Evolutionary conservation across 2,888 invertebrate species (phyloP), one percentile per base, ranked within the genome.

Genomic region (Drosophila falleni): DNA sequence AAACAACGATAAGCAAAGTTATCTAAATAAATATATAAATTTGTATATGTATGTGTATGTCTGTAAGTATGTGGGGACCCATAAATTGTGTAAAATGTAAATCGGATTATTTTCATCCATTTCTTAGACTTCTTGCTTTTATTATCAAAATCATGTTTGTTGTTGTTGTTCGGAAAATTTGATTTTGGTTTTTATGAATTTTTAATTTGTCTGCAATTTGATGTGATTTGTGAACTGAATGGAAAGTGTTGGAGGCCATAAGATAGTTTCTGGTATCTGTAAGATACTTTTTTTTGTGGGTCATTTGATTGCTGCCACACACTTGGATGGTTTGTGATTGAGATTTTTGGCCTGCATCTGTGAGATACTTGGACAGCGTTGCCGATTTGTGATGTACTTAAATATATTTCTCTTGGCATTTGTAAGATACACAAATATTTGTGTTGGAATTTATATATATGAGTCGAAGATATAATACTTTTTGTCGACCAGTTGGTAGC

Each of bases 11-110:
- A 71, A 71, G 69, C 63, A 49, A 58, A 87, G 85, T 55, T 87
- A 82, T 81, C 79, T 61, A 85, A 85, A 82, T 67, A 87, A 76
- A 85, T 85, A 56, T 46, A 84, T 81, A 42, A 47, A 39, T 54
- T 42, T 41, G 63, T 44, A 29, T 29, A 29, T 29, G 8, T 29
- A 8, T 31, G 9, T 31, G 29, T 29, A 29, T 29, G 23, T 23
- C 4, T 23, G 23, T 29, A 8, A 29, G 41, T 60, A 10, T 60
- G 50, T 42, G 15, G 19, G 15, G 64, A 49, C 63, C 61, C 74
- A 88, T 88, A 84, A 84, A 84, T 84, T 84, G 74, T 88, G 81
- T 83, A 81, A 84, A 84, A 88, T 88, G 75, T 71, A 71, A 71
- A 88, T 69, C 83, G 59, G 56, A 62, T 70, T 74, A 78, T 33